phyloP scores from a whole-genome alignment of 2,888 invertebrate genomes.

The Ormyrus nitidulus region DNA sequence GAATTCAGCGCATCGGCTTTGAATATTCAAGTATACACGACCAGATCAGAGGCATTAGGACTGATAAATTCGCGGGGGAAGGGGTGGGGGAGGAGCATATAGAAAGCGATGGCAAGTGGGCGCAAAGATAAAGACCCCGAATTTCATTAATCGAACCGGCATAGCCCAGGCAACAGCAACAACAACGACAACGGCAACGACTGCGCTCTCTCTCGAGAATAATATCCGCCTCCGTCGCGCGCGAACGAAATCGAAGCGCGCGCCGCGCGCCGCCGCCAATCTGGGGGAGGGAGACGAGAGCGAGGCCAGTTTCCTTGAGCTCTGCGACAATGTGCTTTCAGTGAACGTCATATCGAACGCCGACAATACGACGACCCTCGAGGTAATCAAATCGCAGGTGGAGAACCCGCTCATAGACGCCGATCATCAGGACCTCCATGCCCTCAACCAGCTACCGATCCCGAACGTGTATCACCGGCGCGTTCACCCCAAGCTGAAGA shows the following conservation, averaged over 20 bases:
- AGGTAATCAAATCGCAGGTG: conserved; percentile 78
- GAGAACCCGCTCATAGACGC: conserved; percentile 80
- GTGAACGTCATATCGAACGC: conserved; percentile 80
- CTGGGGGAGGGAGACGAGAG: no score
- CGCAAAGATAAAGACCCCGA: no score
- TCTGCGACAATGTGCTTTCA: conserved; percentile 73
- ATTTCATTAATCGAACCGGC: no score
- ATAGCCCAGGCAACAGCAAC: no score
- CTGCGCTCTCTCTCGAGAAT: neutral
- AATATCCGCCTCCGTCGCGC: neutral
- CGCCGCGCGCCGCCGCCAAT: no score
- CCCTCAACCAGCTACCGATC: conserved; percentile 74
- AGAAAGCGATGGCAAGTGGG: no score
- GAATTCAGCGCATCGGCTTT: conserved; percentile 12
- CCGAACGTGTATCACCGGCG: conserved; percentile 69
- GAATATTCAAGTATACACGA: conserved; percentile 21
- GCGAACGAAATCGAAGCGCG: neutral
- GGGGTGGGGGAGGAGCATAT: no score
- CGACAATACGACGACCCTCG: conserved; percentile 78
- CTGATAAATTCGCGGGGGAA: no score
- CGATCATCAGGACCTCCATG: conserved; percentile 77
- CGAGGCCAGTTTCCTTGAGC: conserved; percentile 20
- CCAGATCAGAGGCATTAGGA: no score
- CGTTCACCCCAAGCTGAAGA: conserved; percentile 65
- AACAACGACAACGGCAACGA: neutral